Evolutionary conservation across 2,113 vertebrate genomes (phyloP), one percentile per base, ranked within the genome.

Genomic region (Petrocephalus zakoni): DNA sequence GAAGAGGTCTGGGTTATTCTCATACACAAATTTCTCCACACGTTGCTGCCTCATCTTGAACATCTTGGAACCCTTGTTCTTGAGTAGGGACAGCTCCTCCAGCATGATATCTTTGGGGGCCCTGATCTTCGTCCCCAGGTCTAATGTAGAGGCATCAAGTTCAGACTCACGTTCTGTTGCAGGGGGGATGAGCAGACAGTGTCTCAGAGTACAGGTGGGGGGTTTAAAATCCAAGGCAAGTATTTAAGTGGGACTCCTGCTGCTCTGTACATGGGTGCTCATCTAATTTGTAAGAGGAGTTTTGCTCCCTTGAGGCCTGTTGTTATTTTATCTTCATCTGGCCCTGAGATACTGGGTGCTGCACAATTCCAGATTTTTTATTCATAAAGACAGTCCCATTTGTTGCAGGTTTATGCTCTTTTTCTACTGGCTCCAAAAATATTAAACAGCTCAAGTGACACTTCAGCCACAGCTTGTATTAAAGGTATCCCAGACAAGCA

Each of bases 31-130:
- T 93, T 94, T 99, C 92, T 97, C 97, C 90, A 99, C 98, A 89
- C 98, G 95, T 94, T 96, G 85, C 94, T 99, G 96, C 90, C 98
- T 97, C 93, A 98, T 95, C 94, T 95, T 98, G 93, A 99, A 99
- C 98, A 99, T 99, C 96, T 99, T 98, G 89, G 98, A 99, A 92
- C 98, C 98, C 92, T 95, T 95, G 92, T 99, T 99, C 81, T 96
- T 98, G 91, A 97, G 88, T 88, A 99, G 95, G 6, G 97, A 98
- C 89, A 99, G 96, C 91, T 99, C 98, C 93, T 99, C 98, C 92
- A 99, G 94, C 98, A 99, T 99, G 93, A 99, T 97, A 91, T 99
- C 98, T 92, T 96, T 97, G 89, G 98, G 98, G 90, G 94, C 95
- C 90, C 97, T 96, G 95, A 99, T 98, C 96, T 99, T 99, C 94